Base-by-base conservation (phyloP, 2,113 vertebrate genomes). In the Chrysemys picta region DNA sequence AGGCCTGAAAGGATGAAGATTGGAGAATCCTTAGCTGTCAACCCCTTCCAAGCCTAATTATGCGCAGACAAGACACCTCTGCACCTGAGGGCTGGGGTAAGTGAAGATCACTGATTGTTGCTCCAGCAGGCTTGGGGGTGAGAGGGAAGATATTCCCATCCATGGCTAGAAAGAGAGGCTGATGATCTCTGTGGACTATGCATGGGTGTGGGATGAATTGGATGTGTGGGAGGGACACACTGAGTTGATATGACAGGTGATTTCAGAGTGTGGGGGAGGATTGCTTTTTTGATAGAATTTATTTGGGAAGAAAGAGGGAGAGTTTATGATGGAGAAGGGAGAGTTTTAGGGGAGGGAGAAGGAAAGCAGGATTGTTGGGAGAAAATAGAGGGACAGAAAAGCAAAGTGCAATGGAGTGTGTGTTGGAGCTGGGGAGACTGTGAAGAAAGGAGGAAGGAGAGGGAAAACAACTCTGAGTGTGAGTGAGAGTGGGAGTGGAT, bases 31-130 rank as follows among this genome's bases (percentile, higher is more conserved):
- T 93, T 87, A 4, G 5, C 78, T 5, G 14, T 27, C 82, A 89
- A 10, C 1, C 10, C 2, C 45, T 12, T 27, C 38, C 10, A 21
- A 6, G 3, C 0, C 2, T 87, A 90, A 52, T 50, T 59, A 2
- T 80, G 35, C 62, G 9, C 45, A 31, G 14, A 53, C 21, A 35
- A 57, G 54, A 17, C 54, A 3, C 69, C 87, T 47, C 42, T 78
- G 25, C 75, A 78, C n/a, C 65, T 22, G 19, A 72, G 65, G 35
- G 22, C 65, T 22, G 19, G n/a, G 35, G 9, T 38, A 21, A 21
- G n/a, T 38, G 65, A 38, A 72, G 19, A 72, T 72, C 8, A 72
- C 9, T 38, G 65, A 19, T 22, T 72, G n/a, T 38, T 72, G 35
- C 9, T n/a, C 19, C 6, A 19, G 17, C 8, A 72, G n/a, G 19